Conservation (phyloP, 2,797 vertebrate species). For the Salarias fasciatus region DNA sequence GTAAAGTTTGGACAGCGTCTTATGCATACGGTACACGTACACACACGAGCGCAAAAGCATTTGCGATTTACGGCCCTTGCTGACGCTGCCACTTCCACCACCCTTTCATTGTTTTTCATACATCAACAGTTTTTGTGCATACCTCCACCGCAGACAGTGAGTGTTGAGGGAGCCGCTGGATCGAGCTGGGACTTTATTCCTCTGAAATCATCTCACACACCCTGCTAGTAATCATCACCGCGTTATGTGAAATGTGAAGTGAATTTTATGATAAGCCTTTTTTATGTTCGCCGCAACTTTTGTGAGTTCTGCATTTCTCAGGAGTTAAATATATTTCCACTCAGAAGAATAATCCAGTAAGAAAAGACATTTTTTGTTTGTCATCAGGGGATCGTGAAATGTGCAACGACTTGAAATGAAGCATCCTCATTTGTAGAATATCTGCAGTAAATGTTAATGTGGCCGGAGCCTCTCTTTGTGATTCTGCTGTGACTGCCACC, state of each 20-base stretch:
- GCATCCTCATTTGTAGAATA: slow-evolving; percentile 26
- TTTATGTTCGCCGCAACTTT: slow-evolving; percentile 51
- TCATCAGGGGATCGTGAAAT: slow-evolving; percentile 37
- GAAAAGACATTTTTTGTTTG: slow-evolving; percentile 42
- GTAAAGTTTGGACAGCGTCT: slow-evolving; percentile 60
- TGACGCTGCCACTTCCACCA: slow-evolving; percentile 69
- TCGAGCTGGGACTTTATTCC: slow-evolving; percentile 59
- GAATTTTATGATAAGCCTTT: slow-evolving; percentile 48
- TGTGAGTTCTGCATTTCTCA: slow-evolving; percentile 40
- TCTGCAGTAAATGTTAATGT: slow-evolving; percentile 32
- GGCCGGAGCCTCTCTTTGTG: slow-evolving; percentile 34
- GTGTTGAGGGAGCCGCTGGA: slow-evolving; percentile 22
- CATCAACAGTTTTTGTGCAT: slow-evolving; percentile 65
- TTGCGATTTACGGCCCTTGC: slow-evolving; percentile 59
- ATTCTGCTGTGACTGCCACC: slow-evolving; percentile 41
- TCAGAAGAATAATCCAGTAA: slow-evolving; percentile 38
- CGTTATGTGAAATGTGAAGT: slow-evolving; percentile 44
- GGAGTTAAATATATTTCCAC: slow-evolving; percentile 22
- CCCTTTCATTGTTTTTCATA: slow-evolving; percentile 71
- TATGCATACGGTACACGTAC: slow-evolving; percentile 53
- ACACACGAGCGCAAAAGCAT: slow-evolving; percentile 25
- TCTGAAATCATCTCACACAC: slow-evolving; percentile 50
- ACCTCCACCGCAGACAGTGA: slow-evolving; percentile 49
- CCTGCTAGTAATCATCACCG: slow-evolving; percentile 32
- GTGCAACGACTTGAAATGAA: slow-evolving; percentile 33